A percentile compares a stretch with the other conserved stretches of the same genome.
Conservation (phyloP, 2,888 invertebrate genomes). For the Lathronympha strigana region DNA sequence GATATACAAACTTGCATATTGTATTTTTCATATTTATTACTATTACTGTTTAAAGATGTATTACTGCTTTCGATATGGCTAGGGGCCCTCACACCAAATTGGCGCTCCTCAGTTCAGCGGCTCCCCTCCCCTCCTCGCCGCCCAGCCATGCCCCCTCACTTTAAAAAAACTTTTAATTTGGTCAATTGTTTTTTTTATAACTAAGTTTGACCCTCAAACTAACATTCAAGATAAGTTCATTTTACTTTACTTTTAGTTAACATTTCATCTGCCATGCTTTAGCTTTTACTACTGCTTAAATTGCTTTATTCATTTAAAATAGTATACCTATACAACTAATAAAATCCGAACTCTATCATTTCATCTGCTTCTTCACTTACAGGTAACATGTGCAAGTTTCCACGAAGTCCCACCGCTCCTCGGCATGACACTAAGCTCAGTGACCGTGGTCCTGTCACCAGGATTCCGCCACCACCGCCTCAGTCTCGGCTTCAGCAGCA, state of each 20-base stretch:
- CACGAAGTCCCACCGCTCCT: slow-evolving; percentile 84
- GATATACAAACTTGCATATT: too few relatives aligned
- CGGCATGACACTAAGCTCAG: slow-evolving; percentile 84
- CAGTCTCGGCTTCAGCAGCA: slow-evolving; percentile 78
- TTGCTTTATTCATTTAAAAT: slow-evolving; percentile 2
- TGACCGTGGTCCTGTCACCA: slow-evolving; percentile 80
- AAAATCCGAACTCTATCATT: not conserved
- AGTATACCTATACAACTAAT: not conserved
- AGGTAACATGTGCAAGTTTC: slow-evolving; percentile 84
- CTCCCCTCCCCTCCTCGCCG: too few relatives aligned
- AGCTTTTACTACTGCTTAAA: not conserved
- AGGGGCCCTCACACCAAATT: too few relatives aligned
- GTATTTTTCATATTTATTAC: too few relatives aligned
- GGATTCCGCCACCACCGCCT: slow-evolving; percentile 82
- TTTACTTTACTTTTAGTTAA: not conserved
- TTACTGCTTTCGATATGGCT: too few relatives aligned
- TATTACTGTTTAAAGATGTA: too few relatives aligned
- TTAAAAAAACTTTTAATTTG: too few relatives aligned
- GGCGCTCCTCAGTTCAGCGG: too few relatives aligned
- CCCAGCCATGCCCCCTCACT: too few relatives aligned
- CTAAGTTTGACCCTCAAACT: not conserved
- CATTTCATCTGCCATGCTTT: not conserved
- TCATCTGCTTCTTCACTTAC: slow-evolving; percentile 46
- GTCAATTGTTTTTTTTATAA: too few relatives aligned
- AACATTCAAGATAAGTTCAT: slow-evolving; percentile 18